phyloP scores from a whole-genome alignment of 2,888 invertebrate species.

The Troides oblongomaculatus region DNA sequence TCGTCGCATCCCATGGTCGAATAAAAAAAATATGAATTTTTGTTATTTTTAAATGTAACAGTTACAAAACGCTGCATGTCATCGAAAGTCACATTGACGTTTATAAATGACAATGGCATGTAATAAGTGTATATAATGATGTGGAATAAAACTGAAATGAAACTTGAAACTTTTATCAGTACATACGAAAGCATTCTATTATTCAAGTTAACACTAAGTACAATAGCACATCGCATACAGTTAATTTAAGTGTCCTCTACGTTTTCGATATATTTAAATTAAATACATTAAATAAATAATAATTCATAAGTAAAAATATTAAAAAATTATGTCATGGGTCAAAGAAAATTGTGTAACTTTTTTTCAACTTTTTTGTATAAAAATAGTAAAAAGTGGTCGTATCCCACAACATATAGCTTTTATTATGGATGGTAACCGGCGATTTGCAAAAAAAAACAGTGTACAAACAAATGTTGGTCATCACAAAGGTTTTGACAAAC shows the following conservation, averaged over 20 bases:
- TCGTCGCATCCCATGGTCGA: too few relatives aligned
- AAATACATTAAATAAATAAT: not conserved
- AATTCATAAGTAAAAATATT: not conserved
- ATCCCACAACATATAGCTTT: constrained; percentile 96
- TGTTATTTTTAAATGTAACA: too few relatives aligned
- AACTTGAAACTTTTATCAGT: not conserved
- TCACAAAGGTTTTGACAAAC: constrained; percentile 88
- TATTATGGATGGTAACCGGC: constrained; percentile 99
- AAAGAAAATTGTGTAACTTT: constrained; percentile 86
- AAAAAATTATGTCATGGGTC: constrained; percentile 83
- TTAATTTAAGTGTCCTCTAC: not conserved
- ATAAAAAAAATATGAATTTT: too few relatives aligned
- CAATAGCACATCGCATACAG: not conserved
- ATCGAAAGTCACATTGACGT: not conserved
- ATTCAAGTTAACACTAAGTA: not conserved
- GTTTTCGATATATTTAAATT: not conserved
- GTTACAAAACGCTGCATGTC: not conserved
- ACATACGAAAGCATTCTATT: not conserved
- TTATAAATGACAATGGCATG: not conserved
- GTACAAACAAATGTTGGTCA: constrained; percentile 91
- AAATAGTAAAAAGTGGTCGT: constrained; percentile 88
- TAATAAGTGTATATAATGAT: not conserved
- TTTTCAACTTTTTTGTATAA: constrained; percentile 85
- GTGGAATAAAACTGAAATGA: not conserved
- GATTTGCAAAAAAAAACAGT: constrained; percentile 91